A percentile compares a stretch with the other conserved stretches of the same genome.
Conservation (phyloP, 2,888 invertebrate species). For the Zhengitettix transpicula region DNA sequence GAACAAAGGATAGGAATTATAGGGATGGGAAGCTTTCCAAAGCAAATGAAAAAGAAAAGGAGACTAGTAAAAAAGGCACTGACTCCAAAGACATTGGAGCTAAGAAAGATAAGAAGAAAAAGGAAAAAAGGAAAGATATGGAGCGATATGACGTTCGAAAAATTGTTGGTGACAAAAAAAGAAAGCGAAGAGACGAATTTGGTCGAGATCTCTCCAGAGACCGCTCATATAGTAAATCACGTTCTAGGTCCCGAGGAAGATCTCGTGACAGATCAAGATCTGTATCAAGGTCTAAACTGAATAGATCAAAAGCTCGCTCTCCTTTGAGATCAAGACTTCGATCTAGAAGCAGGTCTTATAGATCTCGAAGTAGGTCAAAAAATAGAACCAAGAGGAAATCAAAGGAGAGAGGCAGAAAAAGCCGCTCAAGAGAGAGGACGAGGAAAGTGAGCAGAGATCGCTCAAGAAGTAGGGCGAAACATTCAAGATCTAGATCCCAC, state of each 20-base stretch:
- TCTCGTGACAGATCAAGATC: constrained; percentile 22
- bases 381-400: constrained; percentile 17
- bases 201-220: constrained; percentile 50
- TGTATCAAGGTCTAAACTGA: constrained; percentile 17
- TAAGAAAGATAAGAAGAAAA: constrained; percentile 24
- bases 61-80: constrained; percentile 25
- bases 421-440: constrained; percentile 24
- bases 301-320: constrained; percentile 10
- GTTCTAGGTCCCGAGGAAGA: constrained; percentile 22
- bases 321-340: constrained; percentile 11
- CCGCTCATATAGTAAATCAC: constrained; percentile 19
- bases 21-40: constrained; percentile 32
- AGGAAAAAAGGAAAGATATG: constrained; percentile 56
- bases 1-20: constrained; percentile 60
- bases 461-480: constrained; percentile 20
- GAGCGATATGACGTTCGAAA: constrained; percentile 71
- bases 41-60: constrained; percentile 28
- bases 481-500: constrained; percentile 21
- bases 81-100: constrained; percentile 20
- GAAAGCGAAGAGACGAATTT: constrained; percentile 54
- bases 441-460: constrained; percentile 14
- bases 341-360: constrained; percentile 13
- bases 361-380: constrained; percentile 18
- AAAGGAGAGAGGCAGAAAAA: constrained; percentile 21
- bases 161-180: constrained; percentile 47